A percentile compares a stretch with the other conserved stretches of the same genome.
phyloP scores from a whole-genome alignment of 2,888 invertebrate genomes.

The Furcula furcula region DNA sequence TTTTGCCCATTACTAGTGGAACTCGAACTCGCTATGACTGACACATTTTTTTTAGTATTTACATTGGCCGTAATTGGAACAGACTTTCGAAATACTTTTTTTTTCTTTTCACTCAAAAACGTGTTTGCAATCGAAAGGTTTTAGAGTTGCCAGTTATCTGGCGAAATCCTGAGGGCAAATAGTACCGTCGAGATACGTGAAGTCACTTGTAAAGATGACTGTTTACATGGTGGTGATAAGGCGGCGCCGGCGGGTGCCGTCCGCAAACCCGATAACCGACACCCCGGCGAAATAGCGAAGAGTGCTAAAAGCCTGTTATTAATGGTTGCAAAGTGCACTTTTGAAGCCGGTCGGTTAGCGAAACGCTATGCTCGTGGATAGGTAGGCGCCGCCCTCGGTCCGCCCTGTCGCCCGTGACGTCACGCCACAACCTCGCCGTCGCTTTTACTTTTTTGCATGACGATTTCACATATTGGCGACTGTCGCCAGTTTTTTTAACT shows the following conservation, averaged over 20 bases:
- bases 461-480: slow-evolving; percentile 73
- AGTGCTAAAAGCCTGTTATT: slow-evolving; percentile 75
- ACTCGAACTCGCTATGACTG: no score
- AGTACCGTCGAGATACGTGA: slow-evolving; percentile 56
- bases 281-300: slow-evolving; percentile 50
- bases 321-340: slow-evolving; percentile 59
- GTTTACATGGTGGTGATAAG: slow-evolving; percentile 72
- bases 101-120: slow-evolving; percentile 26
- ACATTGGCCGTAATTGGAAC: slow-evolving; percentile 10
- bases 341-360: slow-evolving; percentile 50
- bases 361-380: slow-evolving; percentile 40
- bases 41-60: no score
- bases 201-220: slow-evolving; percentile 70
- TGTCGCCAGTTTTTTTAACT: slow-evolving; percentile 72
- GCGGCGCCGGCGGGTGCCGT: slow-evolving; percentile 73
- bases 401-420: slow-evolving; percentile 79
- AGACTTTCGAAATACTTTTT: slow-evolving; percentile 28
- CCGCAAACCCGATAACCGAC: slow-evolving; percentile 60
- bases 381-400: slow-evolving; percentile 69
- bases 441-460: slow-evolving; percentile 68
- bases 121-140: slow-evolving; percentile 39
- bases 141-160: slow-evolving; percentile 50
- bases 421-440: slow-evolving; percentile 60
- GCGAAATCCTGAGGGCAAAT: slow-evolving; percentile 70
- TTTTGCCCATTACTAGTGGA: no score